phyloP scores from a whole-genome alignment of 2,797 vertebrate genomes.

The Philypnodon macrostomus region DNA sequence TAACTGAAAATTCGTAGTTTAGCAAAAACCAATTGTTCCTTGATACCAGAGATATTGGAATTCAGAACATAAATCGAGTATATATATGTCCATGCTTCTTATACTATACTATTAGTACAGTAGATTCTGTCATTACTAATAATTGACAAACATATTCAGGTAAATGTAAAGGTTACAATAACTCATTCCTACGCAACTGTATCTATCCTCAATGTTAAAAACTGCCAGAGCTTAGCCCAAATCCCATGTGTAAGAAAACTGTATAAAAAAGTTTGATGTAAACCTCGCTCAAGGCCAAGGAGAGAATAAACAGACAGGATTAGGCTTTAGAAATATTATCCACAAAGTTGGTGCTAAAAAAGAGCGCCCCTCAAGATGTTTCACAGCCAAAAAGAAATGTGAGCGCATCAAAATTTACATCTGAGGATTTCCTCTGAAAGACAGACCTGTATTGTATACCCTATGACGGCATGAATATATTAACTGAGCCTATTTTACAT shows the following conservation, averaged over 20 bases:
- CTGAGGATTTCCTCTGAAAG: conserved; percentile 19
- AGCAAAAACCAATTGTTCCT: no score
- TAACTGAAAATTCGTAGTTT: no score
- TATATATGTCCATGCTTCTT: no score
- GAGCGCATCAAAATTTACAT: conserved; percentile 34
- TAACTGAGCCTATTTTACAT: conserved; percentile 6
- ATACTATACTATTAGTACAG: no score
- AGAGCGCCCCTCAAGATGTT: conserved; percentile 34
- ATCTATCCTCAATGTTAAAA: conserved; percentile 11
- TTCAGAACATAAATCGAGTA: no score
- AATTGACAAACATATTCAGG: no score
- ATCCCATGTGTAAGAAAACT: conserved; percentile 7
- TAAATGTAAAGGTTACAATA: no score
- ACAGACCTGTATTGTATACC: conserved; percentile 5
- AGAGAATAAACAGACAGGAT: conserved; percentile 45
- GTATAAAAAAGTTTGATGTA: conserved; percentile 31
- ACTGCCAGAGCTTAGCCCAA: conserved; percentile 4
- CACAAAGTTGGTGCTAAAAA: conserved; percentile 28
- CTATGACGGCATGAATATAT: conserved; percentile 14
- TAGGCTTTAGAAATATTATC: conserved; percentile 44
- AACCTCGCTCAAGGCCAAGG: conserved; percentile 42
- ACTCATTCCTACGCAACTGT: no score
- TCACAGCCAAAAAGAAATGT: conserved; percentile 27
- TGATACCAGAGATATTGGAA: no score
- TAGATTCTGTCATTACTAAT: no score